Evolutionary conservation across 2,888 invertebrate genomes (phyloP), one percentile per base, ranked within the genome.

Genomic region (Trissolcus japonicus): DNA sequence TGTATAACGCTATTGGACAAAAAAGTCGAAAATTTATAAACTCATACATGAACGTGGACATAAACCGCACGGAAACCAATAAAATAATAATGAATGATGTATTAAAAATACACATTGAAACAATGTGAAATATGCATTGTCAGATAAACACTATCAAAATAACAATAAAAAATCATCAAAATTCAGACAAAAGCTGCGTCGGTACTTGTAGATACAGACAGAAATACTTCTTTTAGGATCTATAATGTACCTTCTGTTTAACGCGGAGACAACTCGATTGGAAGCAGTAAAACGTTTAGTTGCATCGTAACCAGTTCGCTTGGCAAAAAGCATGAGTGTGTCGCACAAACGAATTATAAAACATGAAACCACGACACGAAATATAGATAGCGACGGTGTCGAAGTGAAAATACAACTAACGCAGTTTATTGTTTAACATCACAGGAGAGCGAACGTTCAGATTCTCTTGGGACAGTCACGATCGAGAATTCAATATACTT

Each of bases 391-490:
- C 46, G 6, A 51, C 7, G 11, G 19, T 46, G 1, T 41, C 56
- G 59, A 51, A 65, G 54, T 35, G 14, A 63, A 43, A 57, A 53
- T 71, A 65, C 50, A 72, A 65, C 54, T 59, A 72, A 54, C 59
- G 54, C 50, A 35, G 35, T 43, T 59, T 72, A 62, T 50, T 60
- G 51, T 54, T 73, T 67, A 73, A 68, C 68, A 73, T 77, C 73
- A 72, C 73, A 77, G 68, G 54, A 68, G 77, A 35, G 35, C 57
- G 66, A 71, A 76, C 63, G 51, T 67, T 72, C 40, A 51, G 35
- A 63, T 77, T 60, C 25, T 21, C 59, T 54, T 19, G 48, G 56
- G 48, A 74, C 51, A 56, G 46, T 54, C 46, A 53, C 19, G 40
- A 53, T 62, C 40, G 50, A 66, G 40, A 57, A 46, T 50, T 66